Evolutionary conservation across 2,888 invertebrate species (phyloP), one percentile per base, ranked within the genome.

Genomic region (Trissoscelio sp.): DNA sequence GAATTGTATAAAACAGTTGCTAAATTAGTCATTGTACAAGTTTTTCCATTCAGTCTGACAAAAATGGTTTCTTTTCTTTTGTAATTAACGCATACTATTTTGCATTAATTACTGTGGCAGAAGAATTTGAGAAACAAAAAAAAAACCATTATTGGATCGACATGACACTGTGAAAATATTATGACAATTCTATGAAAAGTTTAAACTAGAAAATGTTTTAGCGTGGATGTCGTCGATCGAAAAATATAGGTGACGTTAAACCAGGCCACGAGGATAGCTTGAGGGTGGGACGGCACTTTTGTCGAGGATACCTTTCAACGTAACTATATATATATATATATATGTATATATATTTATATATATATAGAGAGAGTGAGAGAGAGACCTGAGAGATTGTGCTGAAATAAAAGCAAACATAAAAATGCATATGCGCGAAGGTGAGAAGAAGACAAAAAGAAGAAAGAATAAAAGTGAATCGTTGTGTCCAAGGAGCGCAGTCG

Each of bases 221-320:
- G 16, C 34, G n/a, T 6, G 53, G 4, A 55, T 9, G 24, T 16
- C 24, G 72, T 73, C 55, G 67, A 79, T 79, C 42, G 60, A 73
- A 46, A 44, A 73, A 73, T 66, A 51, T 46, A 58, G 60, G 62
- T 48, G 66, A 73, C 42, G 67, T 37, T 70, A 79, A 79, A 79
- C 73, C 72, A 79, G 79, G 79, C 79, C 79, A 79, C 51, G 69
- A 62, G 58, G 75, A 81, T 79, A 58, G 64, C 81, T 75, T 51
- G 57, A 79, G 77, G 62, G 73, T 64, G 69, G 81, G 58, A 72
- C 81, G 69, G 79, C 22, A 83, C 74, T 83, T 85, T 83, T 77
- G 67, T 82, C 58, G 70, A 78, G 70, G 78, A 75, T 83, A 70
- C 62, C 67, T 84, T 85, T 83, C 85, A 83, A 46, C 48, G 28